Conservation (phyloP, 1,140 invertebrate species). For the Zeugodacus cucurbitae region DNA sequence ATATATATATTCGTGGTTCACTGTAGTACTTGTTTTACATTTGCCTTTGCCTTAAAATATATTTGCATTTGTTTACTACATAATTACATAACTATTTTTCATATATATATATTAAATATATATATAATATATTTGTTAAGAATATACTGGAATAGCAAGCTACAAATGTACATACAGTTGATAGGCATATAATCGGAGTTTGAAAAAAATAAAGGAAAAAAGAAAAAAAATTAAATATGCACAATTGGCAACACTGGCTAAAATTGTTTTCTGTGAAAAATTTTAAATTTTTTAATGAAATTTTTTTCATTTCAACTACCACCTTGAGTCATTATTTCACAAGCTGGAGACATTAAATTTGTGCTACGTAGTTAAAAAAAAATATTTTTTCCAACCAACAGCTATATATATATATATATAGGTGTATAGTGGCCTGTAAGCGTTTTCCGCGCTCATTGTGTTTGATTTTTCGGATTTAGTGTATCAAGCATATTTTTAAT, state of each 20-base stretch:
- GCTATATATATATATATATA: too few relatives aligned
- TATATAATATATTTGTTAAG: too few relatives aligned
- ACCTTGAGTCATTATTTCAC: not conserved
- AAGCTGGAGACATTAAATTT: not conserved
- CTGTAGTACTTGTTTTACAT: not conserved
- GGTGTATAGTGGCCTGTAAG: not conserved
- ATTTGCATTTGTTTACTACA: not conserved
- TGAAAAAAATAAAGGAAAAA: not conserved
- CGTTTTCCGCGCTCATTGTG: not conserved
- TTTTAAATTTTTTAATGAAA: not conserved
- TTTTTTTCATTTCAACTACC: too few relatives aligned
- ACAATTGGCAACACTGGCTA: not conserved
- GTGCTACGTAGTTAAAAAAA: not conserved
- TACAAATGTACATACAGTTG: too few relatives aligned
- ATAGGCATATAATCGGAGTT: not conserved
- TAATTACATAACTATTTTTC: too few relatives aligned
- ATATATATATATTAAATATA: too few relatives aligned
- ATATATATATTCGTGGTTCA: not conserved
- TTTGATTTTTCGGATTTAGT: not conserved
- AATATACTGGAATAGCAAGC: too few relatives aligned
- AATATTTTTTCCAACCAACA: not conserved
- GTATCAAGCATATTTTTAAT: not conserved
- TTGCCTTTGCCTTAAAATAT: not conserved
- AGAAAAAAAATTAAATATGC: too few relatives aligned
- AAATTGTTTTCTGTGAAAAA: not conserved